Conservation (phyloP, 2,113 vertebrate species). For the Oncorhynchus nerka region DNA sequence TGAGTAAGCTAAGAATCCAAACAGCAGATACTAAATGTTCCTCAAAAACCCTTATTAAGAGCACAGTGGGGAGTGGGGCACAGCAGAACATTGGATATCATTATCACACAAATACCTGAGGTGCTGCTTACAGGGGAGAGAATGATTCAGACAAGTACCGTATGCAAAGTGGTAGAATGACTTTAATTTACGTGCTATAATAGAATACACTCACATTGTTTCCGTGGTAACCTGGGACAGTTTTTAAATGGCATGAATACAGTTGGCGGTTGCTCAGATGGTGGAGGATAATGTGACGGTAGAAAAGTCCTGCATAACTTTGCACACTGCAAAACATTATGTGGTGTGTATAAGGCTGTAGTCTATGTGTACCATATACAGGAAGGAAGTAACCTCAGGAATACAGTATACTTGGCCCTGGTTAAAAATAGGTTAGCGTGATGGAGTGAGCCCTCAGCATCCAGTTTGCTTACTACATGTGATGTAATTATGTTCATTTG, state of each 20-base stretch:
- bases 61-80: constrained; percentile 24
- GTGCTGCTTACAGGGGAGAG: background rate
- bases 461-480: no score
- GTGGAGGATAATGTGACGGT: background rate
- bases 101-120: constrained; percentile 33
- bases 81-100: constrained; percentile 52
- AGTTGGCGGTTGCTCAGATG: background rate
- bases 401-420: background rate
- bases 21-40: constrained; percentile 46
- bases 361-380: background rate
- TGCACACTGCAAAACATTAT: background rate
- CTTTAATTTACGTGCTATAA: background rate
- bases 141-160: background rate
- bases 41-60: constrained; percentile 52
- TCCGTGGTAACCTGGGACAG: background rate
- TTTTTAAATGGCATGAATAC: background rate
- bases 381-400: no score
- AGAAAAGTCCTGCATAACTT: background rate
- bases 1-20: constrained; percentile 18
- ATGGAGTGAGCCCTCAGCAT: background rate
- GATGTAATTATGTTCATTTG: background rate
- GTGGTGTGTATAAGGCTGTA: background rate
- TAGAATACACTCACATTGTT: background rate
- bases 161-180: background rate
- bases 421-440: background rate